phyloP scores from a whole-genome alignment of 2,113 vertebrate species.

The Tachycineta bicolor region DNA sequence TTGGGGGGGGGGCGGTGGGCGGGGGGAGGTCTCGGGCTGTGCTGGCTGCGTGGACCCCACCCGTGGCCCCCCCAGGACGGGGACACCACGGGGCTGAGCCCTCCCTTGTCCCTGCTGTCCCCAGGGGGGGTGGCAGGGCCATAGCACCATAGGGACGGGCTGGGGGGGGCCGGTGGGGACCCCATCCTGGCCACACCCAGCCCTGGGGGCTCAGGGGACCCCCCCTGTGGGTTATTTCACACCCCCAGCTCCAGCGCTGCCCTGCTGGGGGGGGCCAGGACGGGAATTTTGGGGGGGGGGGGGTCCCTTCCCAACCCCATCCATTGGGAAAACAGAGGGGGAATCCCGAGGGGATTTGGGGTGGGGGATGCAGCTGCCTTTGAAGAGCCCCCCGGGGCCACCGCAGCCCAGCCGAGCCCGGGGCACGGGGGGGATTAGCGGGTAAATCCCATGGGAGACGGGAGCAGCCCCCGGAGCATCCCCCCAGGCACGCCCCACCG shows the following conservation, averaged over 20 bases:
- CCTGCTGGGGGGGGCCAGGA: not conserved
- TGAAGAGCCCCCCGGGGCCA: not conserved
- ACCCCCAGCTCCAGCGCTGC: too few relatives aligned
- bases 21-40: not conserved
- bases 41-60: not conserved
- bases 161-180: not conserved
- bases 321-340: not conserved
- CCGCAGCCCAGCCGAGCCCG: not conserved
- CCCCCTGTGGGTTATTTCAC: rapidly evolving
- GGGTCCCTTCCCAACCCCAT: not conserved
- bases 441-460: not conserved
- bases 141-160: conserved; percentile 34
- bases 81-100: not conserved
- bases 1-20: rapidly evolving
- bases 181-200: not conserved
- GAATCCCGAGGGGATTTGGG: too few relatives aligned
- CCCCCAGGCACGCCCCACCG: not conserved
- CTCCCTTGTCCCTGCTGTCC: not conserved
- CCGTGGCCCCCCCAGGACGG: not conserved
- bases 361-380: not conserved
- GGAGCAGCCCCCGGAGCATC: not conserved
- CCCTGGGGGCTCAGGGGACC: not conserved
- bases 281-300: too few relatives aligned
- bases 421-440: conserved; percentile 34
- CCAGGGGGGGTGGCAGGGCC: not conserved